Evolutionary conservation across 1,140 invertebrate species (phyloP), one percentile per base, ranked within the genome.

Genomic region (Teleogryllus occipitalis): DNA sequence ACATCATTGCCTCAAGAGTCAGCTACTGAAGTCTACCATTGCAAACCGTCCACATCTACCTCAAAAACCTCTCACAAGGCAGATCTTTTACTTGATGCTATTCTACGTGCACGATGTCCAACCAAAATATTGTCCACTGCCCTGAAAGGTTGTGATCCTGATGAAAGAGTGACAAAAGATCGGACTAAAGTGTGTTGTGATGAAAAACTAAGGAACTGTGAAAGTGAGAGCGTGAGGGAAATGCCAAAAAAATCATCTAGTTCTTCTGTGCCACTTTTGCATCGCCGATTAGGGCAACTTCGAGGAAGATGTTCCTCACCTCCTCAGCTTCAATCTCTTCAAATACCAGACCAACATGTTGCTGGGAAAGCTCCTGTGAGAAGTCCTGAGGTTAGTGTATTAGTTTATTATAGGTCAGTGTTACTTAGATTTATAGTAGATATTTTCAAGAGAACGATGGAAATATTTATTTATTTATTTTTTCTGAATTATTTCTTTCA

Each of bases 71-170:
- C 77, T 10, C 82, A 87, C 82, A 89, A 89, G 81, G 88, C 88
- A n/a, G 87, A 90, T 77, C 84, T 88, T 78, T 79, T 90, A 49
- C 81, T 90, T 74, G 87, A 88, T 74, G 89, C 89, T 6, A 89
- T 90, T 65, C 83, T 90, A 79, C 76, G 76, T 21, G 48, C 54
- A 14, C 54, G 54, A 14, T 65, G 54, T 65, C 54, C 54, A 14
- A 18, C 54, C 54, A 65, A 18, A 65, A 65, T 14, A 65, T 18
- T 65, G 10, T 65, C 54, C 18, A 10, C 54, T 14, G 54, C 10
- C 54, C 54, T 65, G 10, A 65, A 65, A 65, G 54, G 54, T 65
- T 65, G 54, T 65, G 54, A 65, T 65, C 54, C 54, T 65, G 54
- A 65, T 65, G 54, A 65, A 65, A 65, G 54, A 18, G 54, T 65